Percentiles rank a stretch among this genome's conserved stretches.
These are phyloP conservation scores for Acanthornis magna DNA, from an alignment of 2,797 vertebrate species.

Conservation along the genomic window DNA sequence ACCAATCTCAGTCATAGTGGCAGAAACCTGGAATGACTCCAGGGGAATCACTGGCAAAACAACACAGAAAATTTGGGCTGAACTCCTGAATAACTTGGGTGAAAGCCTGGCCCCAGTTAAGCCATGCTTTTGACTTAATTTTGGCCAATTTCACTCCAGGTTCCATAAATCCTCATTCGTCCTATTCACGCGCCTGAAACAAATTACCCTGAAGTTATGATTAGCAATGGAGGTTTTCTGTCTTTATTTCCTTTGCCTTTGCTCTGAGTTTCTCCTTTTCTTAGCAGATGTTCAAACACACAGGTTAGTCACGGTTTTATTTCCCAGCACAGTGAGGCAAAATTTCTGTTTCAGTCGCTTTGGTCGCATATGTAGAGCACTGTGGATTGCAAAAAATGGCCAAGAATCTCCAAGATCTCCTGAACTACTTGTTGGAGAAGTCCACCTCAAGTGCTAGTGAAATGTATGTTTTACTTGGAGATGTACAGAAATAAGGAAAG, in stretches of 20 bases:
- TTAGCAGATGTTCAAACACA: not conserved
- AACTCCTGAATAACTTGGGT: not conserved
- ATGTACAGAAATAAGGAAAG: not conserved
- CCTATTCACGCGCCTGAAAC: not conserved
- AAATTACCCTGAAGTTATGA: not conserved
- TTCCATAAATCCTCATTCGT: not conserved
- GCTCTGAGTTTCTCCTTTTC: not conserved
- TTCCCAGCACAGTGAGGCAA: not conserved
- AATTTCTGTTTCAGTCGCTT: not conserved
- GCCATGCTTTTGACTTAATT: not conserved
- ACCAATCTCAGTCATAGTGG: not conserved
- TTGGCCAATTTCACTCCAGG: not conserved
- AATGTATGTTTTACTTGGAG: not conserved
- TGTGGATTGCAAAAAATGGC: not conserved
- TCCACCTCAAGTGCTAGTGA: not conserved
- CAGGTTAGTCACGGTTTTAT: not conserved
- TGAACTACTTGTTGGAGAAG: not conserved
- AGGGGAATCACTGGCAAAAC: not conserved
- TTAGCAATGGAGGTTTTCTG: not conserved
- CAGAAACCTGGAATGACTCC: slow-evolving; percentile 2
- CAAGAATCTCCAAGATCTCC: not conserved
- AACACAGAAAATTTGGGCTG: not conserved
- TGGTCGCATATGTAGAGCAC: not conserved
- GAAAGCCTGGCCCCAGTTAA: slow-evolving; percentile 7
- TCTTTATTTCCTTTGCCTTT: not conserved